Base-by-base conservation (phyloP, 2,888 invertebrate genomes). In the Neuroscelio doddi region DNA sequence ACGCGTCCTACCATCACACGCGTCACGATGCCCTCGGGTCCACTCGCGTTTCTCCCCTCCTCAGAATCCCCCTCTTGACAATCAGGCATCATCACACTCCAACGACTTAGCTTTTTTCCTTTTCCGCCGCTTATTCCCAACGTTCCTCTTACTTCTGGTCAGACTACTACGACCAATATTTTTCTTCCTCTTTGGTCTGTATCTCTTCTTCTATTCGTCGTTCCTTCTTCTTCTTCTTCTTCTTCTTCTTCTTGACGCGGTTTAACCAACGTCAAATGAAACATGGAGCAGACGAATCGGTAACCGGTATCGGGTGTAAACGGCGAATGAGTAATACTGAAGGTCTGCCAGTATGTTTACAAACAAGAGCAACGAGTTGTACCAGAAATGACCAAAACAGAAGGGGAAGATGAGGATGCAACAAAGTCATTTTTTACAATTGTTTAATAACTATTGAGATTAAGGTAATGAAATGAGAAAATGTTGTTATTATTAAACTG, bases 311-410 rank as follows among this genome's bases (percentile, higher is more conserved):
- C 61, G 64, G 68, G 61, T 68, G 68, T 68, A 68, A 64, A 47
- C 62, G 53, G 36, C 51, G 68, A 62, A 72, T 78, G 79, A 78
- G 77, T 78, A 79, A 78, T 78, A 71, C 75, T 55, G 68, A 67
- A 73, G 73, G 70, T 68, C 56, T 68, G 69, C 64, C 69, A 62
- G 70, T 69, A 68, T 80, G 79, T 80, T 80, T 80, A 80, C 78
- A 77, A 80, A 80, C 80, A 80, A 68, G 62, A 36, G 51, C 53
- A 70, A 71, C 63, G 76, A 75, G 73, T 76, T 78, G 77, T n/a
- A n/a, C n/a, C n/a, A n/a, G n/a, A n/a, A n/a, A n/a, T n/a, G n/a
- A n/a, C n/a, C n/a, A n/a, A n/a, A n/a, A n/a, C n/a, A n/a, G n/a
- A n/a, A n/a, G n/a, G n/a, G n/a, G n/a, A n/a, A n/a, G n/a, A n/a